phyloP scores from a whole-genome alignment of 2,113 vertebrate species.

The Bettongia penicillata region DNA sequence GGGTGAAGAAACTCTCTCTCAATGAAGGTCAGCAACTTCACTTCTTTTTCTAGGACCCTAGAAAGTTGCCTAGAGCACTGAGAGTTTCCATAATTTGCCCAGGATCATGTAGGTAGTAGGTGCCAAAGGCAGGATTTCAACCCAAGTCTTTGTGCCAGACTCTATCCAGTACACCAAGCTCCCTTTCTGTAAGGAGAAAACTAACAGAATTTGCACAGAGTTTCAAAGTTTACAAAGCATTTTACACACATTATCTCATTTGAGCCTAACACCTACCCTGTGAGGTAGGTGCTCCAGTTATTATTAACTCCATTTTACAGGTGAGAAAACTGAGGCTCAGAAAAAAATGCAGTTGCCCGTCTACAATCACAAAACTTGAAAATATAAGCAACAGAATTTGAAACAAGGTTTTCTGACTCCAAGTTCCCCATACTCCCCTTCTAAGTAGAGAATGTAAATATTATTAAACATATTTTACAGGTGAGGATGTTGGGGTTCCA shows the following conservation, averaged over 20 bases:
- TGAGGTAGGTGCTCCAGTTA: neutral
- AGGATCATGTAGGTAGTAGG: neutral
- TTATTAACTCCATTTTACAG: neutral
- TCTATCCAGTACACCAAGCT: neutral
- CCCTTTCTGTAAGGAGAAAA: neutral
- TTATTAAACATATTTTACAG: neutral
- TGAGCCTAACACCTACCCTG: neutral
- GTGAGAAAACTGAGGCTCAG: neutral
- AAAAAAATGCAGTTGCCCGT: neutral
- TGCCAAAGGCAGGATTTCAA: neutral
- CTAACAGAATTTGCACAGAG: neutral
- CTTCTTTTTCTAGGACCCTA: neutral
- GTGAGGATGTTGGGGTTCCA: neutral
- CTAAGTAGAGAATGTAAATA: neutral
- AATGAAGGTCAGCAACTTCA: neutral
- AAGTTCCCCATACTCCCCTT: neutral
- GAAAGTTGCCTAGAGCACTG: neutral
- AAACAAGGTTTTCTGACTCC: neutral
- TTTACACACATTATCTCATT: neutral
- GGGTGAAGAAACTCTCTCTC: neutral
- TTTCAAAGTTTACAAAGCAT: neutral
- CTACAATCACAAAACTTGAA: neutral
- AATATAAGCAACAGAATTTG: neutral
- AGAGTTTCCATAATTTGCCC: neutral
- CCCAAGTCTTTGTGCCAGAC: neutral